These are phyloP conservation scores for Acropora yongei DNA, from an alignment of 64 coral and sea anemone species.

Conservation along the genomic window DNA sequence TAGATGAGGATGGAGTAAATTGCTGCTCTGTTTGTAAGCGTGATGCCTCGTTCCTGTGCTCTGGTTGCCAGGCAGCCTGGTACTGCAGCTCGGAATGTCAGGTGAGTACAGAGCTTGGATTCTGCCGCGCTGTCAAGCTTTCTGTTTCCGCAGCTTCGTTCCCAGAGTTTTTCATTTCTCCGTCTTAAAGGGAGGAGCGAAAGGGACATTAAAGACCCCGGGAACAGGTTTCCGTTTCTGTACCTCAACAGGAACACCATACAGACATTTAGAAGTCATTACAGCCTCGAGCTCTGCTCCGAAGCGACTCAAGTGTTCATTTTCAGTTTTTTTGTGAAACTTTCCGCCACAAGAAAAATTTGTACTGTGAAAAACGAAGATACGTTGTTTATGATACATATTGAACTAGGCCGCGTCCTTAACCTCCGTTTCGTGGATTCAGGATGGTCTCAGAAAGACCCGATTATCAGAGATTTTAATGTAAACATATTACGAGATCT, in stretches of 20 bases:
- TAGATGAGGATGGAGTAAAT: conserved; percentile 70
- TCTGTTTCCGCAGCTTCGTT: not conserved
- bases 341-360: not conserved
- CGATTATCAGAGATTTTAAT: no score
- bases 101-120: conserved; percentile 31
- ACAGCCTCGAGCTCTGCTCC: no score
- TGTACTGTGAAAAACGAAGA: not conserved
- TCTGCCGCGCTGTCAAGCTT: not conserved
- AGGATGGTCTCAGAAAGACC: no score
- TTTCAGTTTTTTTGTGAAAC: not conserved
- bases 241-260: no score
- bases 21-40: conserved; percentile 89
- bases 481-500: no score
- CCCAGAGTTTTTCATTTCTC: not conserved
- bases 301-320: no score
- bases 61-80: conserved; percentile 91
- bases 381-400: not conserved
- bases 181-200: no score
- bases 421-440: no score
- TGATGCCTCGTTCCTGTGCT: conserved; percentile 93
- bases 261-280: no score
- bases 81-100: conserved; percentile 95
- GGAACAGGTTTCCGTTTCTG: no score
- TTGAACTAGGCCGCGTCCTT: no score
- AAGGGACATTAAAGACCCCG: no score